These are phyloP conservation scores for Dryadula phaetusa DNA, from an alignment of 2,888 invertebrate species.

Conservation along the genomic window DNA sequence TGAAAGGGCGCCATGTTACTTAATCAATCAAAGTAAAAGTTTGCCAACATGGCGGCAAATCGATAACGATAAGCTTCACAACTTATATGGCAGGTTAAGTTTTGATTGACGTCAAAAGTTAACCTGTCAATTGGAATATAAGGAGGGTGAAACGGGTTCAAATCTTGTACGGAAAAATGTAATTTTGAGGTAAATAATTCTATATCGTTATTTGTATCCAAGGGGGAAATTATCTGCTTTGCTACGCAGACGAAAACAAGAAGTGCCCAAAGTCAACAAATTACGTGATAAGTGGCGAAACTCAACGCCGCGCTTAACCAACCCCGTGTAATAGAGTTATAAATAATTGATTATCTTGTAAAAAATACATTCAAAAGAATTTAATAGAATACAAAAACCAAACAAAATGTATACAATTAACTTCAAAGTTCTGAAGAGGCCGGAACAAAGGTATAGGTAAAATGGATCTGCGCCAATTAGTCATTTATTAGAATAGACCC, in stretches of 20 bases:
- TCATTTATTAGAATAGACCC: constrained; percentile 19
- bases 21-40: constrained; percentile 25
- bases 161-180: too few relatives aligned
- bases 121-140: background rate
- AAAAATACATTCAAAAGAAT: background rate
- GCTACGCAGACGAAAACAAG: too few relatives aligned
- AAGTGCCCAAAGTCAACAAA: too few relatives aligned
- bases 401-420: constrained; percentile 19
- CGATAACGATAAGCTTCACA: constrained; percentile 19
- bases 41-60: constrained; percentile 13
- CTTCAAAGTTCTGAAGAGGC: constrained; percentile 2
- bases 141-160: background rate
- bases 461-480: constrained; percentile 20
- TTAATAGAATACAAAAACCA: background rate
- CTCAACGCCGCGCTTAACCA: too few relatives aligned
- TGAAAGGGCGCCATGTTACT: constrained; percentile 16
- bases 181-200: too few relatives aligned
- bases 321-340: background rate
- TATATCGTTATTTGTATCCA: too few relatives aligned
- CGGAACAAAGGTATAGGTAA: constrained; percentile 12
- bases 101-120: constrained; percentile 13
- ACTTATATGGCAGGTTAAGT: constrained; percentile 16
- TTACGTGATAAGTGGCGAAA: too few relatives aligned
- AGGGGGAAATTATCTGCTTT: too few relatives aligned
- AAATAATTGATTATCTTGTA: background rate